Evolutionary conservation across 2,888 invertebrate species (phyloP).

Genomic region (Nomada fucata): DNA sequence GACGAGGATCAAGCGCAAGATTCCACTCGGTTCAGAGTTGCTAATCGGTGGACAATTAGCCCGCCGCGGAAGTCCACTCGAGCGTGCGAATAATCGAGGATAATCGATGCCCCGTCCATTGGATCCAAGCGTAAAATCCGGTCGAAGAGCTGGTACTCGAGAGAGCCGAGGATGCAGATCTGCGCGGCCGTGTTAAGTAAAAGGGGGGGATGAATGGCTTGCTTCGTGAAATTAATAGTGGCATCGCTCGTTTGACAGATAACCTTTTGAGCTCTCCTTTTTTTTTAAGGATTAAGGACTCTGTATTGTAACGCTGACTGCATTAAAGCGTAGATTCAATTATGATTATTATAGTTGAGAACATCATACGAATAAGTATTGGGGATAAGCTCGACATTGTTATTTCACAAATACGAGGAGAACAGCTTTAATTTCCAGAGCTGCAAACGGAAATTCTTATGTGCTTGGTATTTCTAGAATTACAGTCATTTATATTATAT

Average conservation of each 20-base stretch:
- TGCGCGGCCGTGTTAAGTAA: not conserved
- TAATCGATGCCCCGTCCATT: constrained; percentile 46
- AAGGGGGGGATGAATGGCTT: constrained; percentile 31
- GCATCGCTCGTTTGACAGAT: constrained; percentile 58
- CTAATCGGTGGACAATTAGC: constrained; percentile 67
- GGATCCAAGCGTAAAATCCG: constrained; percentile 29
- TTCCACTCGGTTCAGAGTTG: constrained; percentile 57
- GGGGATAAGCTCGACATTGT: too few relatives aligned
- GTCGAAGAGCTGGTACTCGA: constrained; percentile 7
- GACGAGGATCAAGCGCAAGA: constrained; percentile 58
- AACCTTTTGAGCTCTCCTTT: constrained; percentile 9
- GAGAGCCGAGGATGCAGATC: constrained; percentile 15
- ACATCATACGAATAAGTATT: too few relatives aligned
- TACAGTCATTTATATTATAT: too few relatives aligned
- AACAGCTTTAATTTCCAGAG: not conserved
- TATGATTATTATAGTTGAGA: too few relatives aligned
- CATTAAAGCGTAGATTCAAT: too few relatives aligned
- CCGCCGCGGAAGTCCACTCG: constrained; percentile 54
- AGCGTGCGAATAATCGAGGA: constrained; percentile 61
- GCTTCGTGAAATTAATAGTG: constrained; percentile 65
- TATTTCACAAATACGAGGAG: not conserved
- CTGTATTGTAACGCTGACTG: not conserved
- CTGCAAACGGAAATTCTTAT: not conserved
- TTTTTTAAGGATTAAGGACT: not conserved
- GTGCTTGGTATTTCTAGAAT: too few relatives aligned